Base-by-base conservation (phyloP, 2,113 vertebrate genomes). In the Nothocercus julius region DNA sequence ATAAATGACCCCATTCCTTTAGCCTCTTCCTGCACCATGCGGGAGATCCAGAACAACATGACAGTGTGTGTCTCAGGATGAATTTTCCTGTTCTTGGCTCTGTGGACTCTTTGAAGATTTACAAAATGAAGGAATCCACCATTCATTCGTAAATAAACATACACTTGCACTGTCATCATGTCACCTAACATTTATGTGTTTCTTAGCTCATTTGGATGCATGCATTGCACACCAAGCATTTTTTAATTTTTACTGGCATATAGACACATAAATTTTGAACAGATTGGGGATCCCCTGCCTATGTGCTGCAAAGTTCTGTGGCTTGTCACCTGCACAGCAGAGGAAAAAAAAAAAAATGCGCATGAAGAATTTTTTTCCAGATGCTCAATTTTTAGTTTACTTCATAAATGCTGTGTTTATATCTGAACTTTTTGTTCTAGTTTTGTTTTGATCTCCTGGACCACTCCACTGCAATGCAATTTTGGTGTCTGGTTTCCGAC, bases 201-300 rank as follows among this genome's bases (percentile, higher is more conserved):
- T 78, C 62, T 89, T 47, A 69, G 38, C 0, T 2, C 20, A 16
- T 28, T 45, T 61, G 4, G 25, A 4, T 13, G 11, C 13, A 7
- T 27, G 40, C 66, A 62, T 61, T 6, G 30, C 8, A 11, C 36
- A 22, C 0, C 32, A 27, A 0, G 0, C 6, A 8, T 1, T 0
- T 53, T 42, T 63, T 82, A 54, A 42, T 68, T 92, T 89, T 92
- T 76, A n/a, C 47, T 64, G 69, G 8, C 36, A 5, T 32, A 12
- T 1, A 0, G 40, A 21, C 17, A 59, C 3, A 2, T 40, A 34
- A 38, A 75, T 27, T 11, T 56, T 21, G 40, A 63, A 40, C 19
- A 69, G 56, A 54, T 38, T 14, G 1, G 6, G 5, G 42, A 74
- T 22, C 13, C 16, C 51, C 32, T 89, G 16, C 40, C 74, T 56